Conservation (phyloP, 2,113 vertebrate species). For the Sander lucioperca region DNA sequence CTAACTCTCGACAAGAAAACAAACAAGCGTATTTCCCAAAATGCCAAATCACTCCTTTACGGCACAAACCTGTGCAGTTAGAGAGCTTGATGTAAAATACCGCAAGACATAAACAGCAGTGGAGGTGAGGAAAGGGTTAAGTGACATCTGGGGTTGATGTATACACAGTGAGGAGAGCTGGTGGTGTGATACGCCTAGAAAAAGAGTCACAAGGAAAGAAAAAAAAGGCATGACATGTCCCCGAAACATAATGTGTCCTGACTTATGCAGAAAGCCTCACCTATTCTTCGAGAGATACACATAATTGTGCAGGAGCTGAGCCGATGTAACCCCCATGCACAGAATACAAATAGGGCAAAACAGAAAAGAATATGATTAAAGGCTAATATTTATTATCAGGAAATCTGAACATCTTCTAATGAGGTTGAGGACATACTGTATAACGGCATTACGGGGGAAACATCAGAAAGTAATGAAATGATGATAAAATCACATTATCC, state of each 20-base stretch:
- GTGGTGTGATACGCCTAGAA: slow-evolving; percentile 19
- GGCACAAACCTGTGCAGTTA: not conserved
- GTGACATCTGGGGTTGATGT: slow-evolving; percentile 37
- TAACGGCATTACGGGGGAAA: slow-evolving; percentile 17
- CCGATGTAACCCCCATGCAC: slow-evolving; percentile 11
- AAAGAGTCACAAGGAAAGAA: not conserved
- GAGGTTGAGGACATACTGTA: slow-evolving; percentile 42
- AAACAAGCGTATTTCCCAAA: not conserved
- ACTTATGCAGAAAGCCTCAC: slow-evolving; percentile 55
- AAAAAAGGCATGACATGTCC: slow-evolving; percentile 29
- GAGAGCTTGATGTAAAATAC: not conserved
- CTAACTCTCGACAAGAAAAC: not conserved
- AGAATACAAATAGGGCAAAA: slow-evolving; percentile 47
- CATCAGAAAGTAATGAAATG: slow-evolving; percentile 54
- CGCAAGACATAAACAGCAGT: not conserved
- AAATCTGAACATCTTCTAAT: slow-evolving; percentile 62
- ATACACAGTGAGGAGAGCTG: slow-evolving; percentile 5
- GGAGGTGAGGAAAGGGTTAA: slow-evolving; percentile 34
- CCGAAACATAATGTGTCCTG: slow-evolving; percentile 21
- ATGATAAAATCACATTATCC: slow-evolving; percentile 61
- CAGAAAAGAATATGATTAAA: slow-evolving; percentile 49
- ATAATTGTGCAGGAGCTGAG: slow-evolving; percentile 38
- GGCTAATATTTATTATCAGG: slow-evolving; percentile 61
- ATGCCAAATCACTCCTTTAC: not conserved
- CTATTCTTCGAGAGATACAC: slow-evolving; percentile 17